These are phyloP conservation scores for Cinara cedri DNA, from an alignment of 2,888 invertebrate genomes.

Conservation along the genomic window DNA sequence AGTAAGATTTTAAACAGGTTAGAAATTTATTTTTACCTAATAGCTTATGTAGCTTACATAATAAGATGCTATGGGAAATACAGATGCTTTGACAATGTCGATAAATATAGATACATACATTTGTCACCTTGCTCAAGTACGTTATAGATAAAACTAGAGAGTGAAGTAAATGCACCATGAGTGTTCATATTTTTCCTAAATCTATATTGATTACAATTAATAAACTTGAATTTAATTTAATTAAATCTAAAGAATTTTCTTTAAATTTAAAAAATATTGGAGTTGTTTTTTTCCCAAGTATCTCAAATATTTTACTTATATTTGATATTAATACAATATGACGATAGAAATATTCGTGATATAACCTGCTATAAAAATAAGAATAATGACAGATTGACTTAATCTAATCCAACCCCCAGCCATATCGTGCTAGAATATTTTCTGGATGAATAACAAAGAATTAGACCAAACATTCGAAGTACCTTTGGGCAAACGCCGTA, in stretches of 20 bases:
- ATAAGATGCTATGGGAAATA: background rate
- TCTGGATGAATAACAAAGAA: too few species aligned
- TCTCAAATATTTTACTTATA: constrained; percentile 5
- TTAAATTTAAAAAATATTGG: background rate
- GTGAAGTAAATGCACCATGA: background rate
- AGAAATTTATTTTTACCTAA: background rate
- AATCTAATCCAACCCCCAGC: too few species aligned
- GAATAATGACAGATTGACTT: too few species aligned
- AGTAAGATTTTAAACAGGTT: too few species aligned
- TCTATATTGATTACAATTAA: background rate
- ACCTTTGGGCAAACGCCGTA: too few species aligned
- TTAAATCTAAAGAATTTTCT: too few species aligned
- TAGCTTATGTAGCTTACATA: background rate
- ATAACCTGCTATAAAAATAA: too few species aligned
- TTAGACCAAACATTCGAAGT: too few species aligned
- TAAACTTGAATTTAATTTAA: too few species aligned
- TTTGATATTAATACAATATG: constrained; percentile 2
- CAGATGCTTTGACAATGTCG: constrained; percentile 6
- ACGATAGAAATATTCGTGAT: too few species aligned
- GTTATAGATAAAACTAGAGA: background rate
- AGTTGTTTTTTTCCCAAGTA: constrained; percentile 10
- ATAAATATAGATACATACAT: constrained; percentile 13
- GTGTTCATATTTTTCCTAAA: constrained; percentile 1
- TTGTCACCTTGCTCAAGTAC: background rate
- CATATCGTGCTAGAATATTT: too few species aligned